A percentile compares a stretch with the other conserved stretches of the same genome.
Conservation (phyloP, 2,113 vertebrate genomes). For the Planiliza haematocheilus region DNA sequence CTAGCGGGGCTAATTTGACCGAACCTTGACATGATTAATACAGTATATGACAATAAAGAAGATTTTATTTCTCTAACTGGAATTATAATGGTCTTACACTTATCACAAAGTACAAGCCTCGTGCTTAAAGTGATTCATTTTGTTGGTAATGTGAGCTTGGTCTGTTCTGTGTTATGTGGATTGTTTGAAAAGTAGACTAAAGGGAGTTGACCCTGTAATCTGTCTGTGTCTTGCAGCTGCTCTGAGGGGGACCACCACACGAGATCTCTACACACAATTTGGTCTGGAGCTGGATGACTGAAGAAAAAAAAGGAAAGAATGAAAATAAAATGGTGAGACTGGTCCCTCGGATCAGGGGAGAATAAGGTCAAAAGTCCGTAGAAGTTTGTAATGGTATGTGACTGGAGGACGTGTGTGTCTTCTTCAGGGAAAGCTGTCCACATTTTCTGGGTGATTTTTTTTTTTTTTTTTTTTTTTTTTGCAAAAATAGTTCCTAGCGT, state of each 20-base stretch:
- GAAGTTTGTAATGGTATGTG: background rate
- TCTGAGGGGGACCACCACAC: conserved; percentile 91
- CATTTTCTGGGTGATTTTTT: background rate
- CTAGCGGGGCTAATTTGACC: background rate
- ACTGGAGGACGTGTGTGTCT: background rate
- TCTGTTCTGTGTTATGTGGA: conserved; percentile 51
- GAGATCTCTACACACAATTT: conserved; percentile 91
- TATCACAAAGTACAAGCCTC: background rate
- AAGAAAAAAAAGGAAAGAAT: conserved; percentile 26
- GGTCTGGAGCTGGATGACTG: conserved; percentile 91
- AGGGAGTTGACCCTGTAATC: conserved; percentile 49
- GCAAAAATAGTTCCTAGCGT: background rate
- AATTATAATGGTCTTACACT: background rate
- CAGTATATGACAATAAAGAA: background rate
- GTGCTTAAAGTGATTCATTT: conserved; percentile 12
- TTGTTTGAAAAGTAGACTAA: conserved; percentile 62
- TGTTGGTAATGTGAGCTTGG: background rate
- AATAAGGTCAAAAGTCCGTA: background rate
- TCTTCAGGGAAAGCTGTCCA: background rate
- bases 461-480: background rate
- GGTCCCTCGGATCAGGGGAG: background rate
- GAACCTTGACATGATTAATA: no score
- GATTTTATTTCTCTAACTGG: background rate
- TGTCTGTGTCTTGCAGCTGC: conserved; percentile 81
- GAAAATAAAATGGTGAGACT: conserved; percentile 20